Percentiles rank a stretch among this genome's conserved stretches.
Evolutionary conservation across 1,140 invertebrate genomes (phyloP).

Genomic region (Nymphalis io): DNA sequence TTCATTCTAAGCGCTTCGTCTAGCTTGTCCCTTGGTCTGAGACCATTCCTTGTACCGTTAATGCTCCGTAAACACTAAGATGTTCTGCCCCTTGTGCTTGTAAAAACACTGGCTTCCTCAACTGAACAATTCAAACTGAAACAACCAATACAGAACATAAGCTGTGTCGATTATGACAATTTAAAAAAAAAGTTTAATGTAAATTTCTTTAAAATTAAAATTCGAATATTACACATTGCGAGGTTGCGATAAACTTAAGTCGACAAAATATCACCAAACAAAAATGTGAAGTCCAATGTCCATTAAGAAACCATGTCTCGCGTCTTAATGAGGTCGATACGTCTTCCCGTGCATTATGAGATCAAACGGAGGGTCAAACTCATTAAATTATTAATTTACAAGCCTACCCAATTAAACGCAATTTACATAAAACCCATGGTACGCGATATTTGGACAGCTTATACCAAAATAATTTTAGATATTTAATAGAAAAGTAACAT

Average conservation of each 20-base stretch:
- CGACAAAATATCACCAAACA: conserved; percentile 27
- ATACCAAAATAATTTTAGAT: conserved; percentile 3
- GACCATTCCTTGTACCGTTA: no score
- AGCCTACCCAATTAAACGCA: conserved; percentile 70
- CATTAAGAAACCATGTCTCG: conserved; percentile 62
- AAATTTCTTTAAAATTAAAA: background rate
- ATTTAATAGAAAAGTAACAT: background rate
- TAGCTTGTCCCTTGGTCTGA: no score
- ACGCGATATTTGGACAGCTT: conserved; percentile 18
- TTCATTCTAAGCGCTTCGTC: no score
- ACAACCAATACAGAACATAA: background rate
- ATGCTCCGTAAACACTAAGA: no score
- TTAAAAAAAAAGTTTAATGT: no score
- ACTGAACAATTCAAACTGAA: no score
- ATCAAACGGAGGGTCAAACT: conserved; percentile 66
- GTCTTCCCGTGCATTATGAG: conserved; percentile 70
- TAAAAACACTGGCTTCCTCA: no score
- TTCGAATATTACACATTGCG: background rate
- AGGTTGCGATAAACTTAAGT: conserved; percentile 1
- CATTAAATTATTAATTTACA: conserved; percentile 74
- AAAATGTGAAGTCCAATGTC: conserved; percentile 54
- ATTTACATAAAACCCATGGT: conserved; percentile 44
- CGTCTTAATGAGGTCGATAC: conserved; percentile 67
- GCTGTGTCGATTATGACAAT: background rate
- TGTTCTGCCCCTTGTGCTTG: no score